Conservation (phyloP, 2,797 vertebrate genomes). For the Sebastes kiyomatsui region DNA sequence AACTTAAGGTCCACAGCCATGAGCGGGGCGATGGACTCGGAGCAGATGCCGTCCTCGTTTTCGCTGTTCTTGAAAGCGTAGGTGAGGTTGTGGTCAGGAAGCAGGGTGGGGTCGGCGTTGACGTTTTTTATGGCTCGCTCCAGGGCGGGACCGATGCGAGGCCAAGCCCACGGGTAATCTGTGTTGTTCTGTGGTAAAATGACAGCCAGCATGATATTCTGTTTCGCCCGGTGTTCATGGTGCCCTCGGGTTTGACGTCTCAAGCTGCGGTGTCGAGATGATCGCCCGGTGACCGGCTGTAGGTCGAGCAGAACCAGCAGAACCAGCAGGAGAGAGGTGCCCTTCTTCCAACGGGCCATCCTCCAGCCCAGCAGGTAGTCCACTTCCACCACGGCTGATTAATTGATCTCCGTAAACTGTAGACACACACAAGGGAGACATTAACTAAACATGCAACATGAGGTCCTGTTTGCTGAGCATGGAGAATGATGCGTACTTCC, state of each 20-base stretch:
- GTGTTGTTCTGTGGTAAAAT: slow-evolving; percentile 88
- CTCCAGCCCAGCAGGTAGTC: slow-evolving; percentile 39
- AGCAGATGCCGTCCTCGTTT: slow-evolving; percentile 85
- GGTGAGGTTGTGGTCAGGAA: slow-evolving; percentile 78
- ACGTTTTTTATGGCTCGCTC: slow-evolving; percentile 78
- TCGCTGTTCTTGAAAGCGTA: slow-evolving; percentile 88
- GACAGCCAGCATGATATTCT: slow-evolving; percentile 87
- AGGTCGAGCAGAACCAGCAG: slow-evolving; percentile 36
- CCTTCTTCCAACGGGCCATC: slow-evolving; percentile 42
- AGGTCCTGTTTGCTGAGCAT: not conserved
- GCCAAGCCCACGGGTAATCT: slow-evolving; percentile 94
- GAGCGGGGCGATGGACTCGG: slow-evolving; percentile 87
- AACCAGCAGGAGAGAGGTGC: slow-evolving; percentile 42
- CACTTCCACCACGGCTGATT: slow-evolving; percentile 20
- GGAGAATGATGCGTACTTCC: not conserved
- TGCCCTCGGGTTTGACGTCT: slow-evolving; percentile 15
- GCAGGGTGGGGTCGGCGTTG: slow-evolving; percentile 76
- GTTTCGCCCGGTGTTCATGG: not conserved
- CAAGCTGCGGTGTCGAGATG: not conserved
- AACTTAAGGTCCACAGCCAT: slow-evolving; percentile 90
- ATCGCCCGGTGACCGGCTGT: not conserved
- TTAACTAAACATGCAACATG: slow-evolving; percentile 4
- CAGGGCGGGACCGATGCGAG: slow-evolving; percentile 89
- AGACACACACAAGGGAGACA: slow-evolving; percentile 28
- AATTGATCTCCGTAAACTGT: slow-evolving; percentile 33